Evolutionary conservation across 2,888 invertebrate genomes (phyloP), one percentile per base, ranked within the genome.

Genomic region (Stegophylla sp.): DNA sequence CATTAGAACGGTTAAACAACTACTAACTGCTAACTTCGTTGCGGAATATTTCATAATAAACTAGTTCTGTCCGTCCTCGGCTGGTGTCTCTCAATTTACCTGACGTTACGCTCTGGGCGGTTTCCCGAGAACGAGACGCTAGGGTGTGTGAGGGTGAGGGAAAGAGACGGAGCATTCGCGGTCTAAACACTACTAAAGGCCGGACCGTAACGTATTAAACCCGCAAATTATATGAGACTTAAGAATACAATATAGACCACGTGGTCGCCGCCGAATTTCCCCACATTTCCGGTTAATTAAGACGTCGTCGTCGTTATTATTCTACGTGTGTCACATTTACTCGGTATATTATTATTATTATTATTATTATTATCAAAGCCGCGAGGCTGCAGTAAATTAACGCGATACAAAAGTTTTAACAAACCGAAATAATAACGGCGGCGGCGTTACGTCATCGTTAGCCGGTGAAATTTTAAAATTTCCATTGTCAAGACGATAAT

Each of bases 281-380:
- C 34, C n/a, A n/a, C n/a, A n/a, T 34, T 71, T 41, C 9, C 1
- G 9, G 53, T 5, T 53, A 71, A 71, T 53, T 41, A 53, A 20
- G 15, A 13, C 71, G 53, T 53, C 53, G 34, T 71, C 53, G 53
- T 71, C 71, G 53, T 53, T 71, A 53, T 71, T 71, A 71, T 71
- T 71, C 41, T 41, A 51, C 2, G 53, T 41, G 20, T 71, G 53
- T 71, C 53, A 53, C 41, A 71, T 53, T 34, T 53, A 41, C 53
- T 41, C n/a, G 48, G 1, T 28, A 13, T n/a, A 17, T 69, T 67
- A 67, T 63, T 34, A n/a, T n/a, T n/a, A n/a, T n/a, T n/a, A n/a
- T n/a, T n/a, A n/a, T n/a, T n/a, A n/a, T n/a, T n/a, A n/a, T n/a
- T n/a, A n/a, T n/a, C n/a, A 12, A 9, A 26, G 5, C 28, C n/a